Evolutionary conservation across 2,888 invertebrate species (phyloP), one percentile per base, ranked within the genome.

Genomic region (Leucoptera coffeella): DNA sequence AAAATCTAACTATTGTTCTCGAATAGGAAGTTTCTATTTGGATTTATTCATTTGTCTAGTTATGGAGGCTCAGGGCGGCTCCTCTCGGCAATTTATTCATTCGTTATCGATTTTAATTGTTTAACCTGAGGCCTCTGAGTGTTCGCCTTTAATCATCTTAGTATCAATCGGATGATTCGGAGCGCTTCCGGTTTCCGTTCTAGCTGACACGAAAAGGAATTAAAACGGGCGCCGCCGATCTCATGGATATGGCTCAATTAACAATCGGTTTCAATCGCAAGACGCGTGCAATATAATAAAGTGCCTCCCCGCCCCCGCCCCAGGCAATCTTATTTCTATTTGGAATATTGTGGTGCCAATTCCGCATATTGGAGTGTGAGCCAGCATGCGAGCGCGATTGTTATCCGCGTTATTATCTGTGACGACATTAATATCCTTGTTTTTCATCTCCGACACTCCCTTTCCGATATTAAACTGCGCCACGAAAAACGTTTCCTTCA

Each of bases 211-310:
- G n/a, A n/a, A n/a, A n/a, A n/a, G n/a, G n/a, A n/a, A n/a, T n/a
- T n/a, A n/a, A n/a, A n/a, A n/a, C n/a, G n/a, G 27, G 27, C 54
- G 58, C 58, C 60, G 58, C 58, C 57, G 64, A 62, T 65, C 60
- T 65, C 67, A 62, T 61, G 67, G 69, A 69, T 67, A 69, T 60
- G 56, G 61, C 69, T 69, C 69, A 67, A 69, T 67, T 69, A 67
- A 69, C 69, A 67, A 65, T 64, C 56, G 69, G 62, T 64, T 65
- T 65, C 65, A 65, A 65, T 67, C 65, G 64, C 47, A n/a, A n/a
- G n/a, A n/a, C n/a, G n/a, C 56, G 45, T 57, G 52, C 32, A 32
- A 51, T 46, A 48, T 62, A 64, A 65, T 62, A 65, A 65, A 65
- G 59, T 57, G 48, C 54, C 60, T 48, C 58, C 55, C 41, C 36